Conservation (phyloP, 2,888 invertebrate species). For the Strigamia crassipes region DNA sequence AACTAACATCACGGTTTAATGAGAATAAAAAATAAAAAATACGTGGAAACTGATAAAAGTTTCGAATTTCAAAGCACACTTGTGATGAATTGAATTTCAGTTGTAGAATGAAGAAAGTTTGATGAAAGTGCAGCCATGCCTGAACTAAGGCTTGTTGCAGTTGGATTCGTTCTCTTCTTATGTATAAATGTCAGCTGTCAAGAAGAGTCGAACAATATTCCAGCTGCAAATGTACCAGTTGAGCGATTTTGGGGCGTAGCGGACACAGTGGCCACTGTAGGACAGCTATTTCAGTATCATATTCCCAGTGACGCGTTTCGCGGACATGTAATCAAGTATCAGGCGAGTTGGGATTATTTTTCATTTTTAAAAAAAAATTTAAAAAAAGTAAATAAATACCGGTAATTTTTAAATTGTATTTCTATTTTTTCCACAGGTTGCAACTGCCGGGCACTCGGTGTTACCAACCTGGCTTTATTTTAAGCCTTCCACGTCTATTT, state of each 20-base stretch:
- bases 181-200: slow-evolving; percentile 4
- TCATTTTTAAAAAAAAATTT: slow-evolving; percentile 1
- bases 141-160: slow-evolving; percentile 23
- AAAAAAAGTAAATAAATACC: neutral
- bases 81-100: neutral
- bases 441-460: slow-evolving; percentile 51
- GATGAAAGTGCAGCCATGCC: slow-evolving; percentile 26
- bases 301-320: slow-evolving; percentile 74
- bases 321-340: slow-evolving; percentile 70
- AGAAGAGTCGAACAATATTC: slow-evolving; percentile 19
- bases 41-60: neutral
- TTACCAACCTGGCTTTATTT: slow-evolving; percentile 74
- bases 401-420: neutral
- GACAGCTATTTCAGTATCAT: slow-evolving; percentile 73
- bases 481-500: slow-evolving; percentile 70
- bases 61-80: neutral
- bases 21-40: neutral
- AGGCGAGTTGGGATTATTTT: slow-evolving; percentile 63
- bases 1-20: neutral
- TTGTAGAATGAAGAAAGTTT: slow-evolving; percentile 22
- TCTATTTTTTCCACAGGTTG: slow-evolving; percentile 51
- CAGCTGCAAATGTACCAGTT: slow-evolving; percentile 50
- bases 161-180: slow-evolving; percentile 13
- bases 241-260: slow-evolving; percentile 64
- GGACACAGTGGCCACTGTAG: slow-evolving; percentile 71